Evolutionary conservation across 2,113 vertebrate genomes (phyloP).

Genomic region (Urocynchramus pylzowi): DNA sequence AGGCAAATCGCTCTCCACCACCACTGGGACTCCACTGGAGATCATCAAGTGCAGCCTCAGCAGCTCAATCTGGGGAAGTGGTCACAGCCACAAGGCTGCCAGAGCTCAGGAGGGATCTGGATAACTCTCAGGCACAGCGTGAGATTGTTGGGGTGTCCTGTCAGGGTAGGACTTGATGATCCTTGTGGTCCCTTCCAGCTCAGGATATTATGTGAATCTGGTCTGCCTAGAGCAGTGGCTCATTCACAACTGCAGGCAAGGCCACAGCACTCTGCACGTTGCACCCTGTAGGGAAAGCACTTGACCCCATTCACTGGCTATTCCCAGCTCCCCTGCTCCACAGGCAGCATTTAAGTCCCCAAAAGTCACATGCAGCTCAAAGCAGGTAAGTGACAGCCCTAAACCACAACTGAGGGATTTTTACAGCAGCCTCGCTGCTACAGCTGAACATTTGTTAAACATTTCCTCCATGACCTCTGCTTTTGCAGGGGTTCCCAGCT

Average conservation of each 20-base stretch:
- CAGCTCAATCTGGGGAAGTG: background rate
- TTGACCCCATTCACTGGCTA: accelerated
- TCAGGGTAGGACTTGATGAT: background rate
- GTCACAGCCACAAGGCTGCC: background rate
- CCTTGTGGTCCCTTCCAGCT: background rate
- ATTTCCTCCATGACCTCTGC: background rate
- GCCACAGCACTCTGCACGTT: accelerated
- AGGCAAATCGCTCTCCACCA: background rate
- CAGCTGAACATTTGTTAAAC: background rate
- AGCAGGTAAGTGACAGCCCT: background rate
- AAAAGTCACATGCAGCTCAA: accelerated
- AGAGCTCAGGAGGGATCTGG: background rate
- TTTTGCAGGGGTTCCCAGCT: background rate
- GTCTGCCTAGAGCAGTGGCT: background rate
- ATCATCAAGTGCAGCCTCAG: background rate
- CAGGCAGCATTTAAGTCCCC: background rate
- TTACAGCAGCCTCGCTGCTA: background rate
- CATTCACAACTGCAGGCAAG: background rate
- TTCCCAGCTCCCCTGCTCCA: background rate
- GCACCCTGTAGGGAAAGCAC: background rate
- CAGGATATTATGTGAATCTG: background rate
- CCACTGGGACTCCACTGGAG: background rate
- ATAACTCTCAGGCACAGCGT: background rate
- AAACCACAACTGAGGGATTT: accelerated
- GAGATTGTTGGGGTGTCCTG: background rate